These are phyloP conservation scores for Notothenia rossii DNA, from an alignment of 2,113 vertebrate genomes.

Conservation along the genomic window DNA sequence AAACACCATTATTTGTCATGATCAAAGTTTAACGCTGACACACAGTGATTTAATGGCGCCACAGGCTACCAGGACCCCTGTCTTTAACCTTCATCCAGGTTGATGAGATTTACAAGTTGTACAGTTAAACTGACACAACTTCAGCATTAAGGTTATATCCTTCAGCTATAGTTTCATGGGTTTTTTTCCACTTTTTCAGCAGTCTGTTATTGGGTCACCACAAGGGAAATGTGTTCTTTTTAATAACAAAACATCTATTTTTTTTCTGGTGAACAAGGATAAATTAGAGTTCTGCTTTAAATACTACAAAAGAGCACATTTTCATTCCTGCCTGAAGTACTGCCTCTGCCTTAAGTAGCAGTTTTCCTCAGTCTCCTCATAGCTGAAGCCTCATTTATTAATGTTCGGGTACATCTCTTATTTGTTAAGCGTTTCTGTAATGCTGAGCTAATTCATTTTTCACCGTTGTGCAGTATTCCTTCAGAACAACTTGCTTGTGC, in stretches of 20 bases:
- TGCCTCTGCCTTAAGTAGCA: conserved; percentile 42
- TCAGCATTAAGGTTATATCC: conserved; percentile 11
- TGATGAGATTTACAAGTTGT: conserved; percentile 40
- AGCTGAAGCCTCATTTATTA: conserved; percentile 67
- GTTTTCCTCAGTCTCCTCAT: conserved; percentile 45
- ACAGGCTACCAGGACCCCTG: conserved; percentile 44
- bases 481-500: conserved; percentile 70
- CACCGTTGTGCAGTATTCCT: conserved; percentile 38
- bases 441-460: conserved; percentile 73
- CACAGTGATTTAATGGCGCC: conserved; percentile 67
- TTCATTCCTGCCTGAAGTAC: conserved; percentile 25
- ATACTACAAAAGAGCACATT: conserved; percentile 47
- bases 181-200: conserved; percentile 24
- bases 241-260: conserved; percentile 1
- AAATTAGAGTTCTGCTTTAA: conserved; percentile 45
- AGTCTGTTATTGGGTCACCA: neutral
- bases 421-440: conserved; percentile 76
- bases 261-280: conserved; percentile 10
- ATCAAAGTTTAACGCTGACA: conserved; percentile 77
- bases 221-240: conserved; percentile 25
- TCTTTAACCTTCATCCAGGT: conserved; percentile 66
- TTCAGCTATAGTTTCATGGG: conserved; percentile 12
- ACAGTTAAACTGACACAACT: conserved; percentile 4
- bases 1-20: conserved; percentile 79
- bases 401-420: conserved; percentile 60